Evolutionary conservation across 2,888 invertebrate genomes (phyloP).

Genomic region (Cheilosia vernalis): DNA sequence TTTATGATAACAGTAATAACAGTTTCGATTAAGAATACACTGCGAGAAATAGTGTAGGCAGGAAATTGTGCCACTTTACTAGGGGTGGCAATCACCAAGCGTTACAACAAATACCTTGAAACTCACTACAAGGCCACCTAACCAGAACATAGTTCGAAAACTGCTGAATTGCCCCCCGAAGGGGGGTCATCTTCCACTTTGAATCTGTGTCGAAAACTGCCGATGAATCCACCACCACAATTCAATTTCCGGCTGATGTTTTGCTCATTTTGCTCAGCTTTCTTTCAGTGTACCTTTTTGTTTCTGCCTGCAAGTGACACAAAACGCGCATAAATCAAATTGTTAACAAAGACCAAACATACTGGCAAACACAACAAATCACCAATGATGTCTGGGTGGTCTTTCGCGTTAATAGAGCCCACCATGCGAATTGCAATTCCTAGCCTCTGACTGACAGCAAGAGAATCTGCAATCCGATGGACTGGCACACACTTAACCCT

Average conservation of each 20-base stretch:
- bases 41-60: too few species aligned
- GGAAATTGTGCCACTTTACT: too few species aligned
- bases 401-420: slow-evolving; percentile 44
- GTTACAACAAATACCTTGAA: too few species aligned
- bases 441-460: slow-evolving; percentile 46
- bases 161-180: too few species aligned
- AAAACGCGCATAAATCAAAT: slow-evolving; percentile 71
- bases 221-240: neutral
- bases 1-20: too few species aligned
- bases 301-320: slow-evolving; percentile 58
- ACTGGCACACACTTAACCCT: slow-evolving; percentile 63
- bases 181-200: too few species aligned
- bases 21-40: too few species aligned
- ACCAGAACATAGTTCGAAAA: too few species aligned
- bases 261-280: slow-evolving; percentile 16
- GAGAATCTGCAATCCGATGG: slow-evolving; percentile 69
- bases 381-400: slow-evolving; percentile 58
- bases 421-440: slow-evolving; percentile 49
- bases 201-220: too few species aligned
- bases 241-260: neutral
- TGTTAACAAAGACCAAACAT: slow-evolving; percentile 67
- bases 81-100: too few species aligned
- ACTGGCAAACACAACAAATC: slow-evolving; percentile 39
- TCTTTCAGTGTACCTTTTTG: slow-evolving; percentile 35
- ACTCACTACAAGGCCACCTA: too few species aligned